Evolutionary conservation across 2,888 invertebrate species (phyloP), one percentile per base, ranked within the genome.

Genomic region (Magallana nippona): DNA sequence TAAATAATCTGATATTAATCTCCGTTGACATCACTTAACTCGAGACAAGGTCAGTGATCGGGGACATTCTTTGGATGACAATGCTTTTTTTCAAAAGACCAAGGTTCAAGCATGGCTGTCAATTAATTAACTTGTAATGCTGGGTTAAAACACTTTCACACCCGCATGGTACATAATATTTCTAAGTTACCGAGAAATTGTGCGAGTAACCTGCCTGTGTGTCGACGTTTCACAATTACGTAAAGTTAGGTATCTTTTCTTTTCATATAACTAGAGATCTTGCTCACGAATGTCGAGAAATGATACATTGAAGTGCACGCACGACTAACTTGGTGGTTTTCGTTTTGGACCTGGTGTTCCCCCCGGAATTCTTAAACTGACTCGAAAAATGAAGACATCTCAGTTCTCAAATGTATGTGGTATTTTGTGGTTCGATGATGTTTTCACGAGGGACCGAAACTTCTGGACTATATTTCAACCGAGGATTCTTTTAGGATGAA

Each of bases 151-250:
- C 71, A 71, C 71, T 71, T 71, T 71, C 71, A 71, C 71, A 71
- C 71, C 71, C 71, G 71, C 15, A 71, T 32, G 71, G 71, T 71
- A 71, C 71, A 71, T 71, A 71, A 27, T 71, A 22, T 13, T 13
- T 71, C 71, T 27, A 71, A 71, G 71, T 71, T 71, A 71, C 71
- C 71, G 13, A 32, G 71, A 71, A 71, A 27, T 71, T 71, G 32
- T 22, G 15, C 71, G 27, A 71, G 13, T 71, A 71, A 27, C 15
- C n/a, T 71, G 27, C 27, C n/a, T 71, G 27, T 27, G 27, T 32
- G 15, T 13, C 27, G 13, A 22, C 15, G 71, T 71, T 22, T 71
- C 15, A 71, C 19, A 32, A 71, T 71, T 71, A 71, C 71, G 32
- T 71, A 32, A 71, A 32, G 3, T 71, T 2, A 71, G 27, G 32